Evolutionary conservation across 2,888 invertebrate species (phyloP), one percentile per base, ranked within the genome.

Genomic region (Chymomyza procnemis): DNA sequence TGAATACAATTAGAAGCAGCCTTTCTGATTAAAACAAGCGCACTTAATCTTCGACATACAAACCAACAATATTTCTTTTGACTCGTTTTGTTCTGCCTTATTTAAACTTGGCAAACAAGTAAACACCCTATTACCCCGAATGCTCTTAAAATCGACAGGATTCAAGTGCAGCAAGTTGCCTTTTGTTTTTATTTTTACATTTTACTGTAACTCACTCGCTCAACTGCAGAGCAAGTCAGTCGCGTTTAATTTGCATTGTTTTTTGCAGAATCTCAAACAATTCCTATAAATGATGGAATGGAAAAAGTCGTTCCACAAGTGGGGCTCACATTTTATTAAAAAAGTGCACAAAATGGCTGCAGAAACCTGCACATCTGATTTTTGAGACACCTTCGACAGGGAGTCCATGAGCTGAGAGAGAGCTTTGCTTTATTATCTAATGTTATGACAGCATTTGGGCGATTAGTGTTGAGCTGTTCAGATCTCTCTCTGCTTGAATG

Each of bases 181-280:
- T 64, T 76, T 74, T 75, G 75, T 74, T 69, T 69, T 76, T 41
- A 34, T 55, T 57, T 48, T 47, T 6, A 70, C 16, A 56, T 61
- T 62, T 59, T 67, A n/a, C n/a, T 61, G 62, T 57, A 52, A 79
- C 75, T 71, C 47, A 64, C 67, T 71, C 87, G 87, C 82, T 86
- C 77, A 85, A 82, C 82, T 82, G 87, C 79, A 67, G 77, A 73
- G 80, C 85, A 82, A 82, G 85, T 86, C 85, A 82, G 78, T 89
- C 88, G 89, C 87, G 83, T 87, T 89, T 89, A 88, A 88, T 88
- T 88, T 79, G 88, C 80, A 75, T 87, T 83, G 89, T 88, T 88
- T 78, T 26, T 76, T 80, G 68, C 75, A 54, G 71, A 71, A 83
- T 85, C 14, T 14, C 50, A 50, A n/a, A 21, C 30, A 22, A 34